A percentile compares a stretch with the other conserved stretches of the same genome.
Evolutionary conservation across 1,140 invertebrate genomes (phyloP).

Genomic region (Zaprionus ghesquierei): DNA sequence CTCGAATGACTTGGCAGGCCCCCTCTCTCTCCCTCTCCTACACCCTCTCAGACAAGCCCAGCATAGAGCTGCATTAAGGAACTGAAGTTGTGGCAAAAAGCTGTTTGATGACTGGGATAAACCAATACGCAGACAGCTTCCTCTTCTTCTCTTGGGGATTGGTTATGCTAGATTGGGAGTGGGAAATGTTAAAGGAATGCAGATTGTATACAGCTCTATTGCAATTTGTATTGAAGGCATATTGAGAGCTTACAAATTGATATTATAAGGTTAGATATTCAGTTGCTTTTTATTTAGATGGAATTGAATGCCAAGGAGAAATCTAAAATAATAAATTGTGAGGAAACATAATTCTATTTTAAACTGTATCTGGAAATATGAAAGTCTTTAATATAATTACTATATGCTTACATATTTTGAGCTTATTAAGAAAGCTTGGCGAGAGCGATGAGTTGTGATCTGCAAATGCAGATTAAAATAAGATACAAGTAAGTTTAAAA

Average conservation of each 20-base stretch:
- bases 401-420: no score
- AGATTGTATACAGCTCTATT: neutral
- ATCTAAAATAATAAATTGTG: neutral
- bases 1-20: slow-evolving; percentile 41
- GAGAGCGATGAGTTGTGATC: no score
- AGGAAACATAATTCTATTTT: no score
- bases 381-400: no score
- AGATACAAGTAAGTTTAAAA: no score
- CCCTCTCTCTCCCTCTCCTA: neutral
- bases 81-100: neutral
- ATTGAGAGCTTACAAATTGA: neutral
- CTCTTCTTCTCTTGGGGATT: neutral
- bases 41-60: neutral
- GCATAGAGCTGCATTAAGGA: neutral
- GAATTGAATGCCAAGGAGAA: neutral
- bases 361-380: no score
- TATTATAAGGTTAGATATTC: neutral
- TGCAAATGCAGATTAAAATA: no score
- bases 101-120: neutral
- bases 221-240: neutral
- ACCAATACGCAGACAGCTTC: neutral
- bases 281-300: neutral
- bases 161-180: neutral
- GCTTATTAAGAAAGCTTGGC: no score
- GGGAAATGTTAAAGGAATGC: neutral